Base-by-base conservation (phyloP, 2,113 vertebrate genomes). In the Eublepharis macularius region DNA sequence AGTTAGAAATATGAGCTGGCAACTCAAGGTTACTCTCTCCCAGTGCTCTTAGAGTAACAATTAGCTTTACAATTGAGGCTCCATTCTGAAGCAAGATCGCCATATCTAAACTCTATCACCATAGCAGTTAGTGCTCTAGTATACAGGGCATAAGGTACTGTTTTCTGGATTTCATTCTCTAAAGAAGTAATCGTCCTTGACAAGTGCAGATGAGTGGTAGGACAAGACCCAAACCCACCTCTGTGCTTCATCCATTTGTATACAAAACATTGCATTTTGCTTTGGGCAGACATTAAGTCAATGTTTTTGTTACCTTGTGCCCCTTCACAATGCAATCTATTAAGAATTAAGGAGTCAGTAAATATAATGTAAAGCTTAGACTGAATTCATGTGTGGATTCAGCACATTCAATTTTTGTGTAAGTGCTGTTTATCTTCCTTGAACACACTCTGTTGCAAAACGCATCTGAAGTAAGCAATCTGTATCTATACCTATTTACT, bases 1-100 rank as follows among this genome's bases (percentile, higher is more conserved):
- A 43, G 39, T 81, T 78, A 86, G 85, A 94, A 93, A 69, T 77
- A 89, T 41, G 74, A 92, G 49, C 85, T 77, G 21, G 45, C 89
- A 85, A 88, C 79, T 90, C 26, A 85, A 81, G 79, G 73, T 60
- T 87, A 68, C 16, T 74, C 79, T 43, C 10, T 63, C 10, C 32
- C n/a, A 77, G 26, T 39, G 4, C 65, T 85, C 0, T 66, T 39
- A 0, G 2, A n/a, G 12, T 79, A 76, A 85, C 81, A 85, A 65
- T 0, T 36, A 26, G 9, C 32, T 60, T 49, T 83, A 68, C 0
- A 0, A 41, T 88, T 90, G 83, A 49, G 51, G 26, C 21, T 89
- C 51, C 32, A 10, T 86, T 60, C 29, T 51, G 11, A 70, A 65
- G 13, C 73, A 85, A 83, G 70, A 60, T 77, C 47, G 36, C 73